phyloP scores from a whole-genome alignment of 2,888 invertebrate genomes.

The Platerodrilus igneus region DNA sequence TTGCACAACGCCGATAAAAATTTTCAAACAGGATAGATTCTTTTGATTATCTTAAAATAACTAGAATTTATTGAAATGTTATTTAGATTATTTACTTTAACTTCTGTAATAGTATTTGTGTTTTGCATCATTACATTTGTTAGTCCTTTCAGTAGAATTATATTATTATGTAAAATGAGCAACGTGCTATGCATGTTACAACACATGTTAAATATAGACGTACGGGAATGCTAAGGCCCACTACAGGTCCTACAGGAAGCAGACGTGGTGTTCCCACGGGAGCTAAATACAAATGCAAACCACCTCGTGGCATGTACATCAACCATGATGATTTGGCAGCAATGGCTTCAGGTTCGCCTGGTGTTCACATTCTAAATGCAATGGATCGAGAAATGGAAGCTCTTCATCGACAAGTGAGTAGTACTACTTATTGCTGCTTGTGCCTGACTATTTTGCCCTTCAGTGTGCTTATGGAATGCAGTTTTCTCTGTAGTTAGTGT shows the following conservation, averaged over 20 bases:
- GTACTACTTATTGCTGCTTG: constrained; percentile 23
- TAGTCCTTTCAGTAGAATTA: no score
- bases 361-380: constrained; percentile 81
- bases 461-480: constrained; percentile 21
- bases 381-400: constrained; percentile 93
- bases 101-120: no score
- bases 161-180: constrained; percentile 41
- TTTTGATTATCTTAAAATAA: no score
- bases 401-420: constrained; percentile 92
- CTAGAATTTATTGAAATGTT: no score
- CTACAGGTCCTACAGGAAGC: constrained; percentile 62
- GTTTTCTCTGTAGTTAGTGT: constrained; percentile 14
- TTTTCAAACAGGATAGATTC: no score
- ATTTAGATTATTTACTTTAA: no score
- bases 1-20: no score
- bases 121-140: no score
- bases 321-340: constrained; percentile 94
- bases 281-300: constrained; percentile 69
- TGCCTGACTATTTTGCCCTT: constrained; percentile 9
- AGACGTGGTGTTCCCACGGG: constrained; percentile 52
- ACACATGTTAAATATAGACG: constrained; percentile 58
- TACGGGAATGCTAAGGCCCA: constrained; percentile 74
- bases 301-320: constrained; percentile 95
- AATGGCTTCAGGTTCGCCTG: constrained; percentile 72
- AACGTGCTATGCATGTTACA: no score